Percentiles rank a stretch among this genome's conserved stretches.
Conservation (phyloP, 2,797 vertebrate species). For the Crax fasciolata region DNA sequence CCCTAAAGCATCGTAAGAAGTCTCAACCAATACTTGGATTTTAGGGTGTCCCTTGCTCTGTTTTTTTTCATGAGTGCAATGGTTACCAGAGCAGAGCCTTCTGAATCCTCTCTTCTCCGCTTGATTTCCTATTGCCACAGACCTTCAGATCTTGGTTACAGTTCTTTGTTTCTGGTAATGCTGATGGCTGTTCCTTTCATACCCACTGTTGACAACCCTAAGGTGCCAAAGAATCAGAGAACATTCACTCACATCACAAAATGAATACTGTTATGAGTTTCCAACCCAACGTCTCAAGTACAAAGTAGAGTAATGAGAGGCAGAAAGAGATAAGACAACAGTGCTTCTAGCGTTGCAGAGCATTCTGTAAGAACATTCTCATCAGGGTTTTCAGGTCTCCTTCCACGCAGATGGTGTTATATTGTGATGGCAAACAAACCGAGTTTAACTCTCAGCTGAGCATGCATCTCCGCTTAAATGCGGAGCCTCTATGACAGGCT, state of each 20-base stretch:
- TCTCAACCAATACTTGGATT: not conserved
- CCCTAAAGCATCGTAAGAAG: not conserved
- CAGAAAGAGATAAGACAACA: not conserved
- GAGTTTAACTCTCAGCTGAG: not conserved
- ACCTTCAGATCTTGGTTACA: not conserved
- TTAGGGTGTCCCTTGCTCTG: not conserved
- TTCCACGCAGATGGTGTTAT: rapidly evolving
- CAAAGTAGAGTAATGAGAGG: not conserved
- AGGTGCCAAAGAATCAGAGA: not conserved
- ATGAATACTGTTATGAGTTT: not conserved
- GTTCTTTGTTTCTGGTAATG: not conserved
- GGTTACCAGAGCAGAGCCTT: not conserved
- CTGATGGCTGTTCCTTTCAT: not conserved
- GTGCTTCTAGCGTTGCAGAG: not conserved
- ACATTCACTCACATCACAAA: not conserved
- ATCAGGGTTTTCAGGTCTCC: not conserved
- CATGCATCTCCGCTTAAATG: rapidly evolving
- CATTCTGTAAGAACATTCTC: not conserved
- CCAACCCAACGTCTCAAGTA: not conserved
- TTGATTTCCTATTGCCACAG: not conserved
- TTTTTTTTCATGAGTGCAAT: not conserved
- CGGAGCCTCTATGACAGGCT: not conserved
- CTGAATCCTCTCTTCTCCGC: not conserved
- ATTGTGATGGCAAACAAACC: rapidly evolving
- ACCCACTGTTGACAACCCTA: not conserved